Evolutionary conservation across 2,797 vertebrate species (phyloP), one percentile per base, ranked within the genome.

Genomic region (Monodelphis domestica): DNA sequence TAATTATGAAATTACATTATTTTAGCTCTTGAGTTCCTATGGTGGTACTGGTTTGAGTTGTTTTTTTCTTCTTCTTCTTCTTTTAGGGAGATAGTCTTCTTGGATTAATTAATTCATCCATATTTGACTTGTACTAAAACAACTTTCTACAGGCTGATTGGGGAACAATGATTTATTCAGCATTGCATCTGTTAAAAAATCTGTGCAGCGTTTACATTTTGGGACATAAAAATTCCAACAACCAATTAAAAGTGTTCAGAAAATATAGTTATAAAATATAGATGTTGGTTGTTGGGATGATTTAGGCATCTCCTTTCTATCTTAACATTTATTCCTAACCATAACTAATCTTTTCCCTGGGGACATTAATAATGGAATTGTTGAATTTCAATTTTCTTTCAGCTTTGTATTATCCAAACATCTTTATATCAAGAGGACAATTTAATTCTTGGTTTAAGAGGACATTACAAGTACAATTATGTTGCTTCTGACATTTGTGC

Each of bases 381-480:
- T 87, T 91, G 89, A 92, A 24, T 52, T 84, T 14, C 84, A 45
- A 52, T 90, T 95, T 92, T 78, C 17, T 90, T 93, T 91, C 53
- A 57, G 29, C 52, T 94, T 95, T 88, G 45, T 70, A 93, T 91
- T 95, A 95, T 87, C 89, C 92, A 92, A 92, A 95, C 15, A 94
- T 94, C 50, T 90, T 70, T 93, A 90, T 51, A 29, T 89, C 89
- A 87, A 90, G n/a, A 55, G 89, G 95, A 94, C 30, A 29, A 5
- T 51, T 96, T 95, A 92, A n/a, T 93, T 54, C 93, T 56, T 90
- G 92, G 53, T 90, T 96, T 94, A 95, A 94, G 89, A 29, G 88
- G 17, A 33, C 92, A 14, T 93, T 90, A 33, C 90, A 55, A 95
- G 52, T 29, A 70, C 59, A 91, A n/a, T 30, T 93, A 90, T 92